phyloP scores from a whole-genome alignment of 2,113 vertebrate genomes.

The Rousettus leschenaultii region DNA sequence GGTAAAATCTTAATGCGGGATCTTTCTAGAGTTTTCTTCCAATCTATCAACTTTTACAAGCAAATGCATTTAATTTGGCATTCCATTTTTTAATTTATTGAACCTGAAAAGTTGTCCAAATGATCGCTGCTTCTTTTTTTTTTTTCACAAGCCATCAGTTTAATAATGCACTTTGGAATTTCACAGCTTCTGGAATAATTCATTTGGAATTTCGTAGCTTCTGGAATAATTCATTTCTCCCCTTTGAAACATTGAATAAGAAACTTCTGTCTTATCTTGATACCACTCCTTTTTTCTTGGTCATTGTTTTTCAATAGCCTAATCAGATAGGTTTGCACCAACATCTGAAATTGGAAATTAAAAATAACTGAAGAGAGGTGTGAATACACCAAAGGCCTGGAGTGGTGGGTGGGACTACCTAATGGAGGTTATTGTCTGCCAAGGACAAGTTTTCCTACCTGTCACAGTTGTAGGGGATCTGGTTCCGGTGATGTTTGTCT shows the following conservation, averaged over 20 bases:
- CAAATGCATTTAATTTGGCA: background rate
- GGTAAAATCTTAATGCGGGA: background rate
- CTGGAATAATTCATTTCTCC: background rate
- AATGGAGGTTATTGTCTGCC: accelerated
- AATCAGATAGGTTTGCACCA: background rate
- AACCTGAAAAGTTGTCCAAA: background rate
- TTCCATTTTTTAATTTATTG: background rate
- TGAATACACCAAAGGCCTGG: background rate
- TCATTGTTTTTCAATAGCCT: background rate
- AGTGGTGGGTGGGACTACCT: too few species aligned
- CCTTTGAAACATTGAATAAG: background rate
- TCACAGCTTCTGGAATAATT: background rate
- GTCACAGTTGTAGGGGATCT: background rate
- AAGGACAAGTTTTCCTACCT: background rate
- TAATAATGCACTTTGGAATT: background rate
- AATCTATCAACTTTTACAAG: background rate
- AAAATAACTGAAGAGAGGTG: background rate
- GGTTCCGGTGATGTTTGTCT: background rate
- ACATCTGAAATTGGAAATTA: background rate
- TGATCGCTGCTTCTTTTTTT: background rate
- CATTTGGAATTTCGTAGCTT: background rate
- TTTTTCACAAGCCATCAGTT: background rate
- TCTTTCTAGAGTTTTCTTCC: background rate
- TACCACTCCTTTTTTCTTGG: background rate
- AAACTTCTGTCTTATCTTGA: background rate